Base-by-base conservation (phyloP, 2,888 invertebrate species). In the Tetragonisca angustula region DNA sequence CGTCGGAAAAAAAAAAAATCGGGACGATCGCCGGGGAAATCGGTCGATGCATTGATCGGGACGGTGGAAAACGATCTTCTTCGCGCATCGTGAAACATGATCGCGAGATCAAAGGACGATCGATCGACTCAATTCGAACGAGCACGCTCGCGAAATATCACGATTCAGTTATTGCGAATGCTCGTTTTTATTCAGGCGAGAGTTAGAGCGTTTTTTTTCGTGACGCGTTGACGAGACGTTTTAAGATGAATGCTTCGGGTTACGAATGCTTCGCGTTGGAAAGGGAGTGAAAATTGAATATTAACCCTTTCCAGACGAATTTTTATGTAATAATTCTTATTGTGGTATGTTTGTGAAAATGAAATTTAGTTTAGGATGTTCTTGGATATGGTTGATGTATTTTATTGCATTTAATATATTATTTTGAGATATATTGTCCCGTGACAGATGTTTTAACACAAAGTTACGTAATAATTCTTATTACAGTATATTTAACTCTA, bases 61-160 rank as follows among this genome's bases (percentile, higher is more conserved):
- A 52, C 32, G 4, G 9, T 54, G 50, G 69, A 69, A 69, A 80
- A 62, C 32, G 62, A 67, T 62, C 52, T 62, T 74, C 61, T 54
- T 74, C 61, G 32, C 19, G 36, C 4, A 19, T 61, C 52, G 68
- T 56, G 32, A 19, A 72, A 61, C 61, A 32, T 43, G 43, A 11
- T 43, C 43, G 43, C 2, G 59, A 73, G 69, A 67, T 78, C 68
- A 43, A 49, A 64, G 68, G 50, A 36, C 64, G 79, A 79, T 82
- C 79, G 79, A 79, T 79, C 64, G 79, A 79, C 74, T 70, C 74
- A 65, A 49, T 59, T 36, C n/a, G 27, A 32, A 27, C 69, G 79
- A 70, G 59, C 49, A n/a, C 65, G 67, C 62, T 72, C 13, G 15
- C 19, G 32, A 70, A 70, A 54, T 21, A 13, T 52, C n/a, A n/a